These are phyloP conservation scores for Dyspetes luteomarginatus DNA, from an alignment of 2,888 invertebrate genomes.

Conservation along the genomic window DNA sequence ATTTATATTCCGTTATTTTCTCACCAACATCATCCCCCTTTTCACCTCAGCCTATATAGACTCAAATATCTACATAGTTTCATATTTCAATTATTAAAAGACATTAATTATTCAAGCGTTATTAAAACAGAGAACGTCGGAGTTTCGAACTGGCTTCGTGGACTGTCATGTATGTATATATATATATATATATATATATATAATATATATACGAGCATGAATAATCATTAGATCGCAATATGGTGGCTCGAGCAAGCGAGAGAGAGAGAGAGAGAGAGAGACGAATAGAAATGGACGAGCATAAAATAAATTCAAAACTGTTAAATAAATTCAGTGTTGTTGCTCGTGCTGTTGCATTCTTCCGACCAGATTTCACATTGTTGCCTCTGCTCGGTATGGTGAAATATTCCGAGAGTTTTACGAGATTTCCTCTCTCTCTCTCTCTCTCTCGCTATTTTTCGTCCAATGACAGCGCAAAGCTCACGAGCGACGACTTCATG, in stretches of 20 bases:
- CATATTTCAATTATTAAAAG: conserved; percentile 36
- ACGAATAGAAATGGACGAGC: conserved; percentile 2
- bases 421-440: conserved; percentile 36
- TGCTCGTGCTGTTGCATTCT: conserved; percentile 41
- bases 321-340: conserved; percentile 59
- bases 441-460: conserved; percentile 6
- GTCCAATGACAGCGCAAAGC: conserved; percentile 23
- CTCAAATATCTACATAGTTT: background rate
- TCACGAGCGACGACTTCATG: conserved; percentile 29
- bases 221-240: conserved; percentile 58
- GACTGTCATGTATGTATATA: background rate
- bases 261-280: background rate
- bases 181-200: background rate
- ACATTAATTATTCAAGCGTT: conserved; percentile 54
- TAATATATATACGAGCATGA: conserved; percentile 29
- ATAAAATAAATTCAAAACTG: conserved; percentile 56
- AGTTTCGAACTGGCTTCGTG: conserved; percentile 22
- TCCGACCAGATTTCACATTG: conserved; percentile 25
- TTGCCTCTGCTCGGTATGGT: conserved; percentile 26
- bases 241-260: background rate
- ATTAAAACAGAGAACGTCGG: conserved; percentile 31
- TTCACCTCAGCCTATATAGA: background rate
- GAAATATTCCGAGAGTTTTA: conserved; percentile 53
- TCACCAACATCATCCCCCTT: background rate
- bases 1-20: conserved; percentile 18